A percentile compares a stretch with the other conserved stretches of the same genome.
phyloP scores from a whole-genome alignment of 2,113 vertebrate genomes.

The Dendrocopos noguchii region DNA sequence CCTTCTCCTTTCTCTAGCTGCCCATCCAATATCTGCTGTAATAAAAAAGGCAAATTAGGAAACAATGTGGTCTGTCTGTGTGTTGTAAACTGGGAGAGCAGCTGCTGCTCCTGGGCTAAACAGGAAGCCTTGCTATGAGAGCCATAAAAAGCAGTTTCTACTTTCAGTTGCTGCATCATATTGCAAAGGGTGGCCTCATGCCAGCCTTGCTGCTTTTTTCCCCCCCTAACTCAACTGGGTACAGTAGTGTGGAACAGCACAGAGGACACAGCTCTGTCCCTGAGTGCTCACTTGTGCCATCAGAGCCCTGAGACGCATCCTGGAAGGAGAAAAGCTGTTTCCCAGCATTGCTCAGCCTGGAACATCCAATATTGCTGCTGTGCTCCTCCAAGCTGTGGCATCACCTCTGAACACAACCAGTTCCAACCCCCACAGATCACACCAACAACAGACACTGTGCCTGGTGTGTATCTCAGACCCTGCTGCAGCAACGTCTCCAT shows the following conservation, averaged over 20 bases:
- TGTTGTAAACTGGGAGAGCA: constrained; percentile 38
- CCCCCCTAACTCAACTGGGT: background rate
- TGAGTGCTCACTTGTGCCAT: background rate
- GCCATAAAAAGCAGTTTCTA: background rate
- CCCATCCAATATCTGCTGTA: constrained; percentile 5
- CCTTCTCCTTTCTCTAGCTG: background rate
- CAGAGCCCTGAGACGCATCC: background rate
- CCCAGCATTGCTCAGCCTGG: rapidly evolving
- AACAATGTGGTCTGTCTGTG: constrained; percentile 12
- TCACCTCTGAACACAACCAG: background rate
- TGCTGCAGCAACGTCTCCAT: background rate
- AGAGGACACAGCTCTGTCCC: background rate
- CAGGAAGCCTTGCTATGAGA: background rate
- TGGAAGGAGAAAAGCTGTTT: background rate
- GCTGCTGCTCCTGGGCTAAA: constrained; percentile 24
- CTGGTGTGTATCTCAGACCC: background rate
- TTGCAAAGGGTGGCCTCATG: background rate
- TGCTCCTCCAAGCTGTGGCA: rapidly evolving
- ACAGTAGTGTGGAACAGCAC: background rate
- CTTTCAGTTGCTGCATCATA: background rate
- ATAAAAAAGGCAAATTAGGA: constrained; percentile 50
- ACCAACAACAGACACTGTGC: rapidly evolving
- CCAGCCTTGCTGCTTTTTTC: background rate
- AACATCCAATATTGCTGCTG: rapidly evolving
- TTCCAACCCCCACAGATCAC: background rate